Evolutionary conservation across 1,140 invertebrate genomes (phyloP), one percentile per base, ranked within the genome.

Genomic region (Halictus rubicundus): DNA sequence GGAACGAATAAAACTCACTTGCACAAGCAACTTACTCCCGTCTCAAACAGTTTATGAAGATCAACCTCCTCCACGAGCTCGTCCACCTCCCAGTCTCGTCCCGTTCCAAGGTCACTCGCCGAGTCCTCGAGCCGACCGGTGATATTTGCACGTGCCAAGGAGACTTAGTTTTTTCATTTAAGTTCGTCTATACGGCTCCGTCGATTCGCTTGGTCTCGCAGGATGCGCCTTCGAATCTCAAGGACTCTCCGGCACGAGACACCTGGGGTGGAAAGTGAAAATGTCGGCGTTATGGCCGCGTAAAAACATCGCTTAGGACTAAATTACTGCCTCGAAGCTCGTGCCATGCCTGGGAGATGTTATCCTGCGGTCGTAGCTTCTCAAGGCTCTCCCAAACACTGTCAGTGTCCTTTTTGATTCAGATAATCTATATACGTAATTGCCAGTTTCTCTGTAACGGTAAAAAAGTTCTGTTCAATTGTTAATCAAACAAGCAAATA

Each of bases 91-190:
- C 5, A 66, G 23, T 49, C 25, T 66, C 16, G 2, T 49, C 16
- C 23, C 32, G 5, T n/a, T 57, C 19, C 7, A n/a, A 21, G 16
- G n/a, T 32, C 52, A 46, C 42, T 23, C 32, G 32, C 42, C 12
- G 3, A 12, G 21, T 66, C 32, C 23, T 21, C 39, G 27, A n/a
- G 19, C 19, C 5, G 9, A 23, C n/a, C 6, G 14, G 4, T 19
- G 42, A 12, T 12, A 46, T 46, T 14, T 46, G 14, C 10, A 57
- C 68, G 69, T 57, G 60, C 42, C 68, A 72, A 78, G 76, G 76
- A 72, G 68, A 78, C 21, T 12, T 9, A 72, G 46, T 72, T 78
- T 65, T 57, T 49, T 72, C 69, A 52, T 54, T 54, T 54, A 21
- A 21, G 6, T 21, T 54, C 7, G 16, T 54, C 46, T 0, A 7